A percentile compares a stretch with the other conserved stretches of the same genome.
Evolutionary conservation across 2,797 vertebrate genomes (phyloP).

Genomic region (Avahi laniger): DNA sequence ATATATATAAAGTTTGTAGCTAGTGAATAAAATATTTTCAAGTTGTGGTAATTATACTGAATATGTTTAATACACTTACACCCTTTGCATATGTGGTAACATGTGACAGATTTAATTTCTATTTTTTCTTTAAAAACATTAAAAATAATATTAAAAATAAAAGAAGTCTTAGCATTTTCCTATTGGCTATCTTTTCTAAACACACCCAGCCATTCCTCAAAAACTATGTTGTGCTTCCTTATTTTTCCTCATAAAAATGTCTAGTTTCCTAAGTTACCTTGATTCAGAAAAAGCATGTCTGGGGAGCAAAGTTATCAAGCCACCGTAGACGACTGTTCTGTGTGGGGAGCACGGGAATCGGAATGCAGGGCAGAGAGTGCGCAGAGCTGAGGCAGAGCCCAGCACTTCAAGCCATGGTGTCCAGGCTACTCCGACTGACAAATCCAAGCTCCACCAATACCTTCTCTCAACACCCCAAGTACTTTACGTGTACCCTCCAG

Average conservation of each 20-base stretch:
- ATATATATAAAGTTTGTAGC: constrained; percentile 5
- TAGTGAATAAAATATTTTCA: constrained; percentile 72
- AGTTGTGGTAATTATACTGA: constrained; percentile 13
- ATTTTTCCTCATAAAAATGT: not conserved
- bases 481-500: not conserved
- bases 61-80: not conserved
- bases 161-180: not conserved
- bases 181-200: not conserved
- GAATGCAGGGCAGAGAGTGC: accelerated
- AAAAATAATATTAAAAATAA: constrained; percentile 52
- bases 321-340: not conserved
- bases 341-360: not conserved
- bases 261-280: not conserved
- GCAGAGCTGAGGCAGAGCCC: accelerated
- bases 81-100: constrained; percentile 13
- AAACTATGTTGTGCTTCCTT: not conserved
- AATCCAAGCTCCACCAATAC: not conserved
- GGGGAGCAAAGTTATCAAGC: not conserved
- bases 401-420: not conserved
- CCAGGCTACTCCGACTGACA: not conserved
- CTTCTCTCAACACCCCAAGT: not conserved
- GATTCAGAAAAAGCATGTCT: not conserved
- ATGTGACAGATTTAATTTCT: constrained; percentile 28
- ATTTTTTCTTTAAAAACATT: constrained; percentile 32
- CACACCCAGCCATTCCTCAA: not conserved